Conservation (phyloP, 2,888 invertebrate species). For the Phasia obesa region DNA sequence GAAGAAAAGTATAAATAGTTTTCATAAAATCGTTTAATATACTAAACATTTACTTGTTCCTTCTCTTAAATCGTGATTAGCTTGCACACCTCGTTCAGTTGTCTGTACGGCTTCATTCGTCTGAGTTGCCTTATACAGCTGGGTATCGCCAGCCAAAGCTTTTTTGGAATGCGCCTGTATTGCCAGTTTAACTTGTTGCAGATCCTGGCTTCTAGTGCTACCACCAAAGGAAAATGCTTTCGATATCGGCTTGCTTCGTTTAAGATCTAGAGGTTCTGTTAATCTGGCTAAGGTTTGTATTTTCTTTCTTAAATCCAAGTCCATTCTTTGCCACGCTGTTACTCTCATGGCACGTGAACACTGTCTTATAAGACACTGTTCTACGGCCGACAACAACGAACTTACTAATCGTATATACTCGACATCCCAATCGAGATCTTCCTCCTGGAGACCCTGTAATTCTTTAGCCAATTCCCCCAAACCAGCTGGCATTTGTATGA, state of each 20-base stretch:
- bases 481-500: conserved; percentile 81
- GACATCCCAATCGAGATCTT: conserved; percentile 83
- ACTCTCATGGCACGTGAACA: conserved; percentile 86
- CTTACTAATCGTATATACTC: conserved; percentile 85
- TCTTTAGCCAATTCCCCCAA: conserved; percentile 80
- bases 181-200: conserved; percentile 82
- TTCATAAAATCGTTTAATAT: background rate
- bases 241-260: conserved; percentile 78
- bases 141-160: conserved; percentile 79
- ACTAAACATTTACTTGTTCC: conserved; percentile 75
- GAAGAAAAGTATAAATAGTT: background rate
- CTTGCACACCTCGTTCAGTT: conserved; percentile 79
- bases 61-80: conserved; percentile 78
- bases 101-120: conserved; percentile 78
- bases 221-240: conserved; percentile 81
- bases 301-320: conserved; percentile 85
- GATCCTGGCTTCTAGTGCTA: conserved; percentile 81
- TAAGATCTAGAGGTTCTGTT: conserved; percentile 80
- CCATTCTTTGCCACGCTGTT: conserved; percentile 86
- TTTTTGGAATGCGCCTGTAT: conserved; percentile 83
- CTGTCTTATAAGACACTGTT: conserved; percentile 88
- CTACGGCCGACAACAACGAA: conserved; percentile 86
- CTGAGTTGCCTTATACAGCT: conserved; percentile 80
- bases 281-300: conserved; percentile 86
- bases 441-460: conserved; percentile 80